Percentiles rank a stretch among this genome's conserved stretches.
Conservation (phyloP, 2,797 vertebrate species). For the Leuciscus waleckii region DNA sequence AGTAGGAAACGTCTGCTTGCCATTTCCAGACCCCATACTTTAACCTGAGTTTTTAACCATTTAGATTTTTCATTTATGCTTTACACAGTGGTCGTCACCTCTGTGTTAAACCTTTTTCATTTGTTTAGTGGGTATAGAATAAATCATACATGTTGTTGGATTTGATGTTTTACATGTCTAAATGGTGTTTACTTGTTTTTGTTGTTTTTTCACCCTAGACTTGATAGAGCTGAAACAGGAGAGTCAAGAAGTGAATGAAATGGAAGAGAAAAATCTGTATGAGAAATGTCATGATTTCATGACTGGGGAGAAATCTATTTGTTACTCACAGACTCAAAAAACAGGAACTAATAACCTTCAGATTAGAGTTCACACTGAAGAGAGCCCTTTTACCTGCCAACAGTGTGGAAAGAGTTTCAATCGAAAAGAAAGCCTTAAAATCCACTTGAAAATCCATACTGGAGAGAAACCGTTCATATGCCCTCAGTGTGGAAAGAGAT, state of each 20-base stretch:
- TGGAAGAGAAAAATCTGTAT: neutral
- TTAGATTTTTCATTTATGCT: too few species aligned
- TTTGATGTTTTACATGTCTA: neutral
- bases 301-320: neutral
- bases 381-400: neutral
- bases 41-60: too few species aligned
- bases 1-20: too few species aligned
- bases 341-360: neutral
- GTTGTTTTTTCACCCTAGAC: neutral
- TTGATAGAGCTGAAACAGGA: neutral
- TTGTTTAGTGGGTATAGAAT: neutral
- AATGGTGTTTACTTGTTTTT: neutral
- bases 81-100: too few species aligned
- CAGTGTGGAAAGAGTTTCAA: neutral
- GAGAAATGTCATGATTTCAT: neutral
- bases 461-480: neutral
- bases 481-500: neutral
- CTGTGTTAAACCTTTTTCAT: neutral
- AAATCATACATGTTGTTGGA: neutral
- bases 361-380: neutral
- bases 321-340: neutral
- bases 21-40: too few species aligned
- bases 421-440: neutral
- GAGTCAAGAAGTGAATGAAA: neutral
- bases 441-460: neutral